Conservation (phyloP, 2,888 invertebrate species). For the Rugalucina vietnamica region DNA sequence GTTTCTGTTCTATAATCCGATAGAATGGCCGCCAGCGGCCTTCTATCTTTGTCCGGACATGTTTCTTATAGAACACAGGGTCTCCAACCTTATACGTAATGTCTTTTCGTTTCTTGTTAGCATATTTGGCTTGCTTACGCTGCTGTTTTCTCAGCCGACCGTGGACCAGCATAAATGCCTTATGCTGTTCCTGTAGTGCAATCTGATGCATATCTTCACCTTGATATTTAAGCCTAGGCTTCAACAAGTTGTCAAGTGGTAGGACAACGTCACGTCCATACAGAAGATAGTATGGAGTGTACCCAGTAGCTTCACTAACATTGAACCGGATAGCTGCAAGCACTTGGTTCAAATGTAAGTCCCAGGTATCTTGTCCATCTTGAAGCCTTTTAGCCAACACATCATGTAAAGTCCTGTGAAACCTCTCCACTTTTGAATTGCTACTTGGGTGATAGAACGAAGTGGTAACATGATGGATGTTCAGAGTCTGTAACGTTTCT, state of each 20-base stretch:
- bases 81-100: conserved; percentile 46
- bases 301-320: conserved; percentile 37
- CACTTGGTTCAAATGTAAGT: conserved; percentile 50
- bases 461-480: conserved; percentile 39
- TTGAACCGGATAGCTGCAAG: conserved; percentile 49
- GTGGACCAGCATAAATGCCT: conserved; percentile 34
- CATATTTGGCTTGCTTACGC: conserved; percentile 45
- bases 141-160: conserved; percentile 39
- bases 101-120: conserved; percentile 39
- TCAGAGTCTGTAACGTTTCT: conserved; percentile 30
- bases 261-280: conserved; percentile 53
- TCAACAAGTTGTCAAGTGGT: conserved; percentile 52
- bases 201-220: conserved; percentile 55
- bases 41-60: conserved; percentile 42
- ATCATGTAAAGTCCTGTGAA: conserved; percentile 39
- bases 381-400: conserved; percentile 22
- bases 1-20: conserved; percentile 46
- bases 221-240: conserved; percentile 39
- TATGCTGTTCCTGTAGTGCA: conserved; percentile 54
- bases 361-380: conserved; percentile 38
- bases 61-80: conserved; percentile 48
- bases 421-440: conserved; percentile 33
- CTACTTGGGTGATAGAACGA: conserved; percentile 19
- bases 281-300: conserved; percentile 47
- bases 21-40: conserved; percentile 52